These are phyloP conservation scores for Tetheella fluctuosa DNA, from an alignment of 2,888 invertebrate species.

Conservation along the genomic window DNA sequence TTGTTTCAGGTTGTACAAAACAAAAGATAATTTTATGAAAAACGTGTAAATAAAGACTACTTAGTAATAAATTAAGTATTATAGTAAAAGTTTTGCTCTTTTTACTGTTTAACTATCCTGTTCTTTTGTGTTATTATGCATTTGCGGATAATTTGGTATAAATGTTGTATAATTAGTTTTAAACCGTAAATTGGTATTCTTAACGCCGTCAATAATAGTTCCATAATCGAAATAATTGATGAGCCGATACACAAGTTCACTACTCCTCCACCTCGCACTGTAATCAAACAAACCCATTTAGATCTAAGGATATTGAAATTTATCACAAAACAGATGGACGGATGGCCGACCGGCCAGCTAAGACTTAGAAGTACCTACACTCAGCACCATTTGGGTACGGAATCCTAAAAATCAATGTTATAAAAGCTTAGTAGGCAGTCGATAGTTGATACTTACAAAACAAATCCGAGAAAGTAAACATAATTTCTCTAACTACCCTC, in stretches of 20 bases:
- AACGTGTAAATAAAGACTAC: background rate
- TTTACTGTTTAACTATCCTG: background rate
- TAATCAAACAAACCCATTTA: slow-evolving; percentile 31
- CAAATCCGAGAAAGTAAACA: slow-evolving; percentile 89
- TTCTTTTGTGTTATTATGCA: slow-evolving; percentile 28
- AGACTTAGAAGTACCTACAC: too few relatives aligned
- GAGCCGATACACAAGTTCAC: slow-evolving; percentile 72
- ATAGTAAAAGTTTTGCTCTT: background rate
- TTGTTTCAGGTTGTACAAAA: too few relatives aligned
- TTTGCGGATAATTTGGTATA: slow-evolving; percentile 33
- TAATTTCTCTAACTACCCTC: slow-evolving; percentile 86
- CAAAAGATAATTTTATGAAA: too few relatives aligned
- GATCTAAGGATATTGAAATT: background rate
- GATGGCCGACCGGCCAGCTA: too few relatives aligned
- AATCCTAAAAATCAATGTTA: too few relatives aligned
- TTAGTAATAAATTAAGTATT: background rate
- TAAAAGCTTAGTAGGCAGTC: background rate
- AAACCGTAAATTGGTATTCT: slow-evolving; percentile 44
- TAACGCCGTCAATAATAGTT: slow-evolving; percentile 52
- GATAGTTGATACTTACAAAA: slow-evolving; percentile 80
- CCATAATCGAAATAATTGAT: slow-evolving; percentile 71
- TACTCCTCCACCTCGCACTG: slow-evolving; percentile 72
- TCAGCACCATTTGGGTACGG: too few relatives aligned
- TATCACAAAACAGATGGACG: background rate
- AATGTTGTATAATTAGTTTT: slow-evolving; percentile 32